Base-by-base conservation (phyloP, 2,797 vertebrate genomes). In the Tenualosa thibaudeaui region DNA sequence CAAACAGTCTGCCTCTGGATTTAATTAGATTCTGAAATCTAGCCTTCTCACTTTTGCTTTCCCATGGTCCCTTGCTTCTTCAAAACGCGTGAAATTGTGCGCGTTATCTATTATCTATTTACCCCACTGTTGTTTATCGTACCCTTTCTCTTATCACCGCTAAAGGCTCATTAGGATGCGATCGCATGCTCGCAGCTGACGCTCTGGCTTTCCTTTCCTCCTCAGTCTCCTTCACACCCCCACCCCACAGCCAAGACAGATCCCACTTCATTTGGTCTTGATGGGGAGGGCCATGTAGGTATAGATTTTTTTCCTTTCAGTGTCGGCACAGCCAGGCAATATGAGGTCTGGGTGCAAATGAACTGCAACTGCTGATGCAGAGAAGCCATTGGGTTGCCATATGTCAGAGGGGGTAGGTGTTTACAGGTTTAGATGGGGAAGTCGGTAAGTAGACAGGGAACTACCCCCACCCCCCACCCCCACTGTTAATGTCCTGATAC, bases 281-380 rank as follows among this genome's bases (percentile, higher is more conserved):
- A 46, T 78, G 71, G 40, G 37, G 91, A 94, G 94, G 95, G 95
- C 94, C 94, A 94, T 95, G 96, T 95, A 96, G 96, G 95, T 96
- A 96, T 95, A 94, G 96, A 96, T 96, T 96, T 96, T 96, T 40
- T 81, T 81, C 22, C 81, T 81, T 24, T 84, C 84, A 97, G 96
- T 98, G 97, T 97, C 96, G 97, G 96, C 96, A 95, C 93, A 88
- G 95, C 95, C 95, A 96, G 95, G 94, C 95, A 96, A 96, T 97
- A 98, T 98, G 97, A 98, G 97, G 95, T 95, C 96, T 97, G 97
- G 96, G 96, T 98, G 97, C 97, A 98, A 98, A 98, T 99, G 97
- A 98, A 97, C 96, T 96, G 96, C 97, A 96, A 96, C 96, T 98
- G 97, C 97, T 98, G 97, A 97, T 96, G 96, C 96, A 94, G 90